Percentiles rank a stretch among this genome's conserved stretches.
Conservation (phyloP, 2,797 vertebrate species). For the Pangasius macronema region DNA sequence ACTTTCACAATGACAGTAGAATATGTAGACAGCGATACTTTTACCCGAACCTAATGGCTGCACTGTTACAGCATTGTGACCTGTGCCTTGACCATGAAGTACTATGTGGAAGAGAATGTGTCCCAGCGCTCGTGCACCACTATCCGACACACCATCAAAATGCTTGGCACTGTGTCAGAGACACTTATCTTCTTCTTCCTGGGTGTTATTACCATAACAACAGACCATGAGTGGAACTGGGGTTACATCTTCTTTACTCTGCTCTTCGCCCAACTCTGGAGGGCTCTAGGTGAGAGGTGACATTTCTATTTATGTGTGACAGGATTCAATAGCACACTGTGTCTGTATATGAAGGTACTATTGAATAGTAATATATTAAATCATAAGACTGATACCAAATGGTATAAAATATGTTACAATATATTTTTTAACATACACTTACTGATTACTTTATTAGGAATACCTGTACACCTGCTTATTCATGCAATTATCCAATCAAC, state of each 20-base stretch:
- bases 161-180: conserved; percentile 93
- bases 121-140: conserved; percentile 97
- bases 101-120: conserved; percentile 95
- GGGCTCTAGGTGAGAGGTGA: conserved; percentile 82
- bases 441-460: background rate
- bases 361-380: background rate
- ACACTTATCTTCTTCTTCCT: conserved; percentile 98
- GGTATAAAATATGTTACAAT: background rate
- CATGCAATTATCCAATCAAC: background rate
- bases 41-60: conserved; percentile 9
- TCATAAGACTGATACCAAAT: background rate
- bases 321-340: background rate
- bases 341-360: background rate
- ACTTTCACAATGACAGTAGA: background rate
- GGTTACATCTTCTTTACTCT: conserved; percentile 92
- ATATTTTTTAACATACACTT: background rate
- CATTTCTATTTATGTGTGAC: background rate
- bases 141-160: conserved; percentile 94
- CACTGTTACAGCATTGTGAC: conserved; percentile 83
- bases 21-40: background rate
- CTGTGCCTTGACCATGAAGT: conserved; percentile 97
- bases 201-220: conserved; percentile 92
- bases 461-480: background rate
- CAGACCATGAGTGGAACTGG: conserved; percentile 97
- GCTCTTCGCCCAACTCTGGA: conserved; percentile 92